phyloP scores from a whole-genome alignment of 2,888 invertebrate genomes.

The Eugnorisma glareosa region DNA sequence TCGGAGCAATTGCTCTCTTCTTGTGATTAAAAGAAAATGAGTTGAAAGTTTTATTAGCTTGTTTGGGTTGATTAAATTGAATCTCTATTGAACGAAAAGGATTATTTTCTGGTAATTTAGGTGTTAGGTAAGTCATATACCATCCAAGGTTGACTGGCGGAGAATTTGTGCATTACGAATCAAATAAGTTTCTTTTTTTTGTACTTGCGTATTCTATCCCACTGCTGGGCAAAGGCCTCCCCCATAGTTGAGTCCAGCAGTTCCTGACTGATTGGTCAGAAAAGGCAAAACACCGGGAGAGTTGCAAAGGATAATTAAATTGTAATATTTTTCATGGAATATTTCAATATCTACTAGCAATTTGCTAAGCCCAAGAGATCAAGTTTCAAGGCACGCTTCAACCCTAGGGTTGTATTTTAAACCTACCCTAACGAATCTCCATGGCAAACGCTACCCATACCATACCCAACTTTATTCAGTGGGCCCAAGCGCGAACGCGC shows the following conservation, averaged over 20 bases:
- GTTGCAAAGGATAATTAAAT: too few species aligned
- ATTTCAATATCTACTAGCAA: neutral
- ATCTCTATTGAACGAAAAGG: neutral
- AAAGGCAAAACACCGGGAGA: too few species aligned
- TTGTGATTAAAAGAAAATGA: constrained; percentile 64
- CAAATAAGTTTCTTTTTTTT: too few species aligned
- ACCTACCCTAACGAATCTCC: neutral
- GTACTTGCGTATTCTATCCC: too few species aligned
- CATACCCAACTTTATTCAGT: constrained; percentile 7
- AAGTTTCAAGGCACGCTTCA: neutral
- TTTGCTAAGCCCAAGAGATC: neutral
- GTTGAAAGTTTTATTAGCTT: constrained; percentile 27
- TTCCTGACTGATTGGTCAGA: too few species aligned
- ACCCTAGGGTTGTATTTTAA: constrained; percentile 9
- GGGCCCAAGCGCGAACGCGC: neutral
- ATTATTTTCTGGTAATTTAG: neutral
- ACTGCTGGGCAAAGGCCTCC: too few species aligned
- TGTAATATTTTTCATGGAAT: neutral
- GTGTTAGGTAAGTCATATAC: neutral
- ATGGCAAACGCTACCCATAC: constrained; percentile 6
- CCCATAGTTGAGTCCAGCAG: too few species aligned
- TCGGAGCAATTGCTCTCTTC: constrained; percentile 47
- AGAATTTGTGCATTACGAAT: neutral
- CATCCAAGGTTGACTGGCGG: neutral
- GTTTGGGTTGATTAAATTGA: constrained; percentile 12